Evolutionary conservation across 2,113 vertebrate genomes (phyloP).

Genomic region (Microtus montanus): DNA sequence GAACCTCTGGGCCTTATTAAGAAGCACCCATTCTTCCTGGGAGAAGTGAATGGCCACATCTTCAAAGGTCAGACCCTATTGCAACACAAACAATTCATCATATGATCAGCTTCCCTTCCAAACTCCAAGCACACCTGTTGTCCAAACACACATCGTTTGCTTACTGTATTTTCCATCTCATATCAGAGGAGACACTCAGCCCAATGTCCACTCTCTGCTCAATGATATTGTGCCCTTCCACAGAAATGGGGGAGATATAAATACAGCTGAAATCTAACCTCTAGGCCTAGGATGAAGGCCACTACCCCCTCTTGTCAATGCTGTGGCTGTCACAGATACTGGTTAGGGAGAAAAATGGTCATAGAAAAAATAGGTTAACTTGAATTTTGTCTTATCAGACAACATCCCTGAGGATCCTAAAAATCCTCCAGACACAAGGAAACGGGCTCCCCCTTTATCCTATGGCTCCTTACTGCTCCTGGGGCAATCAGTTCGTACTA

Average conservation of each 20-base stretch:
- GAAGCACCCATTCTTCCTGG: conserved; percentile 58
- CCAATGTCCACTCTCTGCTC: not conserved
- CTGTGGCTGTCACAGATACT: not conserved
- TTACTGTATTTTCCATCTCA: not conserved
- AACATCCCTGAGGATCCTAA: not conserved
- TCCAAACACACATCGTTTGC: no score
- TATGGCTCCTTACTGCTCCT: not conserved
- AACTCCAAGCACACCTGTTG: not conserved
- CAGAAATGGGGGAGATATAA: not conserved
- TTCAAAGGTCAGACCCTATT: conserved; percentile 47
- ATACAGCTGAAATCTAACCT: not conserved
- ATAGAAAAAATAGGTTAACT: not conserved
- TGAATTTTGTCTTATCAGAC: not conserved
- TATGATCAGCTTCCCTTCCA: not conserved
- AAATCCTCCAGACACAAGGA: not conserved
- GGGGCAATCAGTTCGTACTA: not conserved
- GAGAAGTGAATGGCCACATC: conserved; percentile 61
- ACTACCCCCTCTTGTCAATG: not conserved
- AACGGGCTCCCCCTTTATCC: not conserved
- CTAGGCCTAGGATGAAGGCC: not conserved
- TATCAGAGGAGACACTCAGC: not conserved
- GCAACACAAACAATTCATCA: not conserved
- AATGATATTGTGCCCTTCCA: not conserved
- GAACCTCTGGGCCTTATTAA: conserved; percentile 48
- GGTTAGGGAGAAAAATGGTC: not conserved